Evolutionary conservation across 1,140 invertebrate genomes (phyloP).

Genomic region (Macrotrachela quadricornifera): DNA sequence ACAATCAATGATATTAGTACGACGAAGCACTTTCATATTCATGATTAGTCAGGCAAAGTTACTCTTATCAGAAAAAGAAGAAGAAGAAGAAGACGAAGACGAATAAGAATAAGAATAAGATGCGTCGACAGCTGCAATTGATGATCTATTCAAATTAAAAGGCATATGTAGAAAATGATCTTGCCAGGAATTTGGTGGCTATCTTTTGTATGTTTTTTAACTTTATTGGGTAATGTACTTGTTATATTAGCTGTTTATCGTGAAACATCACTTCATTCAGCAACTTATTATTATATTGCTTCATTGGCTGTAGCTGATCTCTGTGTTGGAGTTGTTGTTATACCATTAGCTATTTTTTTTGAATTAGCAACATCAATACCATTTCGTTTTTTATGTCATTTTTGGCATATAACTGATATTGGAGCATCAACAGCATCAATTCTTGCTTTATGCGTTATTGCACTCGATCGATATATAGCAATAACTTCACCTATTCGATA

Average conservation of each 20-base stretch:
- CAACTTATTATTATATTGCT: background rate
- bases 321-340: too few relatives aligned
- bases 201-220: conserved; percentile 32
- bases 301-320: too few relatives aligned
- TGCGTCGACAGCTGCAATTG: too few relatives aligned
- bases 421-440: conserved; percentile 8
- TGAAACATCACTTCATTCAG: conserved; percentile 16
- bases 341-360: too few relatives aligned
- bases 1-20: background rate
- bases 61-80: too few relatives aligned
- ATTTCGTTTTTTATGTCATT: background rate
- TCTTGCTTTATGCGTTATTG: background rate
- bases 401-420: conserved; percentile 4
- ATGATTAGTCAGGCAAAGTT: too few relatives aligned
- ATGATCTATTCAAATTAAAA: too few relatives aligned
- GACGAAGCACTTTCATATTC: background rate
- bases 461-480: conserved; percentile 3
- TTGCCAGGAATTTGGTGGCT: too few relatives aligned
- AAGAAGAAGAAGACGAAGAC: too few relatives aligned
- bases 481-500: conserved; percentile 7
- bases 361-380: background rate
- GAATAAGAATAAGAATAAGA: too few relatives aligned
- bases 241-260: conserved; percentile 15
- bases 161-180: too few relatives aligned
- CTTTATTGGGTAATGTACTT: too few relatives aligned